Conservation (phyloP, 2,797 vertebrate species). For the Bradypodion pumilum region DNA sequence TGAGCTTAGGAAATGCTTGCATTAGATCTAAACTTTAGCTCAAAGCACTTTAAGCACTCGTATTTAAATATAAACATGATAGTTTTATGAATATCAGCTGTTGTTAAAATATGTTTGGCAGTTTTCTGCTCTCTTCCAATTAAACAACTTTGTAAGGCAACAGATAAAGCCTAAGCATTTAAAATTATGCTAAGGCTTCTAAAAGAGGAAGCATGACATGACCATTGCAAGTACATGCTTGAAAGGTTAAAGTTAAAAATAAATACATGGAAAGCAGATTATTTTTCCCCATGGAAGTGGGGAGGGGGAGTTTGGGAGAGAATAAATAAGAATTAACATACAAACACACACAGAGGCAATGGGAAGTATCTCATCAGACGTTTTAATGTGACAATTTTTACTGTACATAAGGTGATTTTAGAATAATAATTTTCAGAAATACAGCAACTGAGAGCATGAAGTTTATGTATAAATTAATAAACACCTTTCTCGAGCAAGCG, state of each 20-base stretch:
- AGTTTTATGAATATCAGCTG: background rate
- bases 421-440: conserved; percentile 27
- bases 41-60: conserved; percentile 2
- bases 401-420: conserved; percentile 51
- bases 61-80: background rate
- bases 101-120: background rate
- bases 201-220: background rate
- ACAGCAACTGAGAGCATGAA: conserved; percentile 48
- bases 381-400: conserved; percentile 36
- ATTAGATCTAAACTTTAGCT: background rate
- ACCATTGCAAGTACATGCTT: background rate
- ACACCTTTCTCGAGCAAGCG: conserved; percentile 38
- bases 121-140: background rate
- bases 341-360: conserved; percentile 5
- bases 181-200: background rate
- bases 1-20: background rate
- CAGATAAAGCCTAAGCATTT: background rate
- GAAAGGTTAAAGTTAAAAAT: conserved; percentile 9
- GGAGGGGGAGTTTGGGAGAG: background rate
- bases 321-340: background rate
- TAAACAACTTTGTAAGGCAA: background rate
- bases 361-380: background rate
- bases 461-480: conserved; percentile 58
- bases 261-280: background rate
- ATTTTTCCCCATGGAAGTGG: background rate